Conservation (phyloP, 2,113 vertebrate genomes). For the Heterocephalus glaber region DNA sequence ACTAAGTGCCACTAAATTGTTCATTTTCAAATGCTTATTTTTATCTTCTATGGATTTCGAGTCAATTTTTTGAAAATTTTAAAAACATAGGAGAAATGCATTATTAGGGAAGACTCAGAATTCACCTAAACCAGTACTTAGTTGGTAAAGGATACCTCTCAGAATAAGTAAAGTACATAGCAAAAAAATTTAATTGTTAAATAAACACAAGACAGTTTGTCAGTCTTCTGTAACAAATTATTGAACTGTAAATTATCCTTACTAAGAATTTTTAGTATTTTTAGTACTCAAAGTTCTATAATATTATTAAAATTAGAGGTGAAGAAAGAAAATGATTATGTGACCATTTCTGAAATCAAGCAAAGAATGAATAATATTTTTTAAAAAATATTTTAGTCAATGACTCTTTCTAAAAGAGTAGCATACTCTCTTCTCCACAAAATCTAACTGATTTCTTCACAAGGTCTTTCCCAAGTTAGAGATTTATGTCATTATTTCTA, state of each 20-base stretch:
- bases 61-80: neutral
- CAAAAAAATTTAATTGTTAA: neutral
- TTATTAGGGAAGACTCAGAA: neutral
- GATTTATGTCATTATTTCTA: neutral
- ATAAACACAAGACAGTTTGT: neutral
- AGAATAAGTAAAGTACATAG: neutral
- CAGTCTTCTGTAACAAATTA: neutral
- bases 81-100: neutral
- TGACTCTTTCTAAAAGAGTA: neutral
- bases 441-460: neutral
- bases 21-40: neutral
- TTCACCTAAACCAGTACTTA: neutral
- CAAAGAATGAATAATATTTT: slow-evolving; percentile 6
- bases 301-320: neutral
- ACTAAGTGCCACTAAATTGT: neutral
- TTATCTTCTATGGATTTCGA: neutral
- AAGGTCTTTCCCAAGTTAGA: neutral
- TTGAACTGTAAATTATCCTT: neutral
- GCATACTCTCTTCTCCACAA: neutral
- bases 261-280: neutral
- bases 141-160: neutral
- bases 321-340: neutral
- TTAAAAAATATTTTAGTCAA: neutral
- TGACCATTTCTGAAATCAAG: neutral
- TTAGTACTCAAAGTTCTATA: neutral